These are phyloP conservation scores for Plodia interpunctella DNA, from an alignment of 1,140 invertebrate genomes.

Conservation along the genomic window DNA sequence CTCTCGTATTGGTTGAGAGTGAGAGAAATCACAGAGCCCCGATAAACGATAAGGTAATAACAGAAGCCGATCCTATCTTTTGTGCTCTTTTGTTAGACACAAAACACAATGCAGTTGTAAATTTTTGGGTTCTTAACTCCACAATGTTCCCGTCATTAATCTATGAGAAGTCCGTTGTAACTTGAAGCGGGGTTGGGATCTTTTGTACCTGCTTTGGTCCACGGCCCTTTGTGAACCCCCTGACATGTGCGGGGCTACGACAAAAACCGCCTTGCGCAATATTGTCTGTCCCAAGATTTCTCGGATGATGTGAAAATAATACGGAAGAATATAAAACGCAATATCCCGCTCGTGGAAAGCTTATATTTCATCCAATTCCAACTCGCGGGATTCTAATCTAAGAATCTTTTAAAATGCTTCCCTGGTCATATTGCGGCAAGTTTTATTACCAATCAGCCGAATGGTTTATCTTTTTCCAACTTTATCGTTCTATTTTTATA, in stretches of 20 bases:
- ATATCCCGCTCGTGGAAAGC: slow-evolving; percentile 30
- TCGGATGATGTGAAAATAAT: slow-evolving; percentile 66
- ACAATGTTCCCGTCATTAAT: slow-evolving; percentile 71
- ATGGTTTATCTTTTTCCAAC: slow-evolving; percentile 30
- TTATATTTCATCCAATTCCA: slow-evolving; percentile 30
- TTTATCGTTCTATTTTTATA: slow-evolving; percentile 58
- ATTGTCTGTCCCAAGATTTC: slow-evolving; percentile 51
- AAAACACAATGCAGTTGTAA: slow-evolving; percentile 70
- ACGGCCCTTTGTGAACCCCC: slow-evolving; percentile 56
- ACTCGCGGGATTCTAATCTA: slow-evolving; percentile 39
- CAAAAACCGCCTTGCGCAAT: slow-evolving; percentile 71
- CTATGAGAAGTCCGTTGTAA: slow-evolving; percentile 62
- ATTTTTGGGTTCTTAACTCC: slow-evolving; percentile 74
- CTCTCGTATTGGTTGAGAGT: slow-evolving; percentile 60
- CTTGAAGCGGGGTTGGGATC: slow-evolving; percentile 58
- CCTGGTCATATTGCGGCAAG: slow-evolving; percentile 11
- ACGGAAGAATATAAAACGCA: slow-evolving; percentile 49
- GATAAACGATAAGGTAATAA: slow-evolving; percentile 71
- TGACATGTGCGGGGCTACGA: slow-evolving; percentile 62
- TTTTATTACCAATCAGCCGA: slow-evolving; percentile 31
- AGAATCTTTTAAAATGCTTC: slow-evolving; percentile 23
- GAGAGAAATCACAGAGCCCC: slow-evolving; percentile 54
- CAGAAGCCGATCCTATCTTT: slow-evolving; percentile 69
- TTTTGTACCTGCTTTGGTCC: slow-evolving; percentile 67
- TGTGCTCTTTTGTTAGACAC: slow-evolving; percentile 57